phyloP scores from a whole-genome alignment of 1,140 invertebrate species.

The Liolophura sinensis region DNA sequence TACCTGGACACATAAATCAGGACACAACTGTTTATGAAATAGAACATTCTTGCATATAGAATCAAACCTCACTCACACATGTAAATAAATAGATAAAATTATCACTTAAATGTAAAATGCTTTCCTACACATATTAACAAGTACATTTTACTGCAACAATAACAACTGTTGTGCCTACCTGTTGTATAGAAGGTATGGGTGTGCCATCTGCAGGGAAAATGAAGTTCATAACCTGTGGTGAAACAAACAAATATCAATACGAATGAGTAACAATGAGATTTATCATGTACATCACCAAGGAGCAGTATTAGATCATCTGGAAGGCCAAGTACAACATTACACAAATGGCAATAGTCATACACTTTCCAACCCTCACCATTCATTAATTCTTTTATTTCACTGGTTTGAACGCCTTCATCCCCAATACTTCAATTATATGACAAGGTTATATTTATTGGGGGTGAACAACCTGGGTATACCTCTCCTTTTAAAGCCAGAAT shows the following conservation, averaged over 20 bases:
- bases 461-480: too few species aligned
- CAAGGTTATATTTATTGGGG: too few species aligned
- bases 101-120: neutral
- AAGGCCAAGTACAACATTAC: neutral
- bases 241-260: conserved; percentile 61
- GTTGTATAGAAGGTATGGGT: conserved; percentile 54
- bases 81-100: neutral
- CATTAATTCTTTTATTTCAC: neutral
- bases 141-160: neutral
- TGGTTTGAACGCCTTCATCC: neutral
- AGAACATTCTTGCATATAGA: neutral
- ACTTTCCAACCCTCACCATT: neutral
- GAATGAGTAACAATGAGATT: conserved; percentile 5
- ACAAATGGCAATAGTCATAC: neutral
- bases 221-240: conserved; percentile 14
- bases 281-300: neutral
- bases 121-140: neutral
- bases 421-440: too few species aligned
- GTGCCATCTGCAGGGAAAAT: conserved; percentile 67
- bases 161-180: conserved; percentile 22
- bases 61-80: neutral
- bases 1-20: too few species aligned
- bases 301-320: too few species aligned
- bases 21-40: neutral
- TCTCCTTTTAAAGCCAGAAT: too few species aligned